Percentiles rank a stretch among this genome's conserved stretches.
These are phyloP conservation scores for Lophotis ruficrista DNA, from an alignment of 2,113 vertebrate species.

Conservation along the genomic window DNA sequence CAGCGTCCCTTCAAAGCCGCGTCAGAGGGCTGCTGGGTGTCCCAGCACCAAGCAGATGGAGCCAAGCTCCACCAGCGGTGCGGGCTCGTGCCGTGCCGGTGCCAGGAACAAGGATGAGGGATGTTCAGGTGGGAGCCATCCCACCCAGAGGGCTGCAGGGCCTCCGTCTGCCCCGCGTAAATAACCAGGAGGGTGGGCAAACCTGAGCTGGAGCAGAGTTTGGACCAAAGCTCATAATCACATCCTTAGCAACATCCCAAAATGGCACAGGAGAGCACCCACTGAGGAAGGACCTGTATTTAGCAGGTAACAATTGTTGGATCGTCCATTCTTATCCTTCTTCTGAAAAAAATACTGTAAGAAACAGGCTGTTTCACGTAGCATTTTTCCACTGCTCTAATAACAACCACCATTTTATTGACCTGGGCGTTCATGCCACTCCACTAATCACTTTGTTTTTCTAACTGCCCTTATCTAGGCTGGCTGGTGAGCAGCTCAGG, in stretches of 20 bases:
- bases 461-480: not conserved
- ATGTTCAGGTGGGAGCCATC: not conserved
- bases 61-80: rapidly evolving
- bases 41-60: not conserved
- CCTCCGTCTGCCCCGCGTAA: not conserved
- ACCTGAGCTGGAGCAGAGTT: not conserved
- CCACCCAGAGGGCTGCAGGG: not conserved
- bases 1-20: not conserved
- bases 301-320: too few species aligned
- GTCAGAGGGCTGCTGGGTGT: not conserved
- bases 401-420: not conserved
- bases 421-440: not conserved
- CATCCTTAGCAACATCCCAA: not conserved
- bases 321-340: not conserved
- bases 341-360: not conserved
- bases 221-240: not conserved
- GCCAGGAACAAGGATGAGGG: not conserved
- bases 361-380: not conserved
- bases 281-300: too few species aligned
- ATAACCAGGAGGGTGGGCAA: not conserved
- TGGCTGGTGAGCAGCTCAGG: not conserved
- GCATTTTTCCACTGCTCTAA: not conserved
- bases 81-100: not conserved
- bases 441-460: not conserved
- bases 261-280: too few species aligned